phyloP scores from a whole-genome alignment of 2,113 vertebrate species.

The Nerophis ophidion region DNA sequence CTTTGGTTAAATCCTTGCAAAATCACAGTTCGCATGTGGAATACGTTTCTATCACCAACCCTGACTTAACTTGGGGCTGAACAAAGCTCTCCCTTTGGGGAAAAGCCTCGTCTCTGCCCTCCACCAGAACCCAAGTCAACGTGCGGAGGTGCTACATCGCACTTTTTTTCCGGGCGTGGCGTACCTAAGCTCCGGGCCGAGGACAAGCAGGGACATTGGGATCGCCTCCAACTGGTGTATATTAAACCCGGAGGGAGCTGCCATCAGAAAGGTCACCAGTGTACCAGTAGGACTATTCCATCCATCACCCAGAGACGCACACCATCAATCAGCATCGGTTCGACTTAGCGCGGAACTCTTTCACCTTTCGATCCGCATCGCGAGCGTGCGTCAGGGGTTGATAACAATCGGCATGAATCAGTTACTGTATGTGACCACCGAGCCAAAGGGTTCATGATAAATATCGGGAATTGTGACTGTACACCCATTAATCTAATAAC shows the following conservation, averaged over 20 bases:
- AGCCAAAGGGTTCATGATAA: no score
- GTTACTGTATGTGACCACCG: not conserved
- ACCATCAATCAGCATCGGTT: conserved; percentile 41
- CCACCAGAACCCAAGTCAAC: not conserved
- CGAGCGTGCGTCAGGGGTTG: conserved; percentile 3
- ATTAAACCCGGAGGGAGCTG: conserved; percentile 29
- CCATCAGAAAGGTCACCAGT: conserved; percentile 37
- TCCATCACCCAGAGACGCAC: conserved; percentile 30
- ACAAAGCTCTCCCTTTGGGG: not conserved
- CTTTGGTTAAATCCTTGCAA: no score
- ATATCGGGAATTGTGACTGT: no score
- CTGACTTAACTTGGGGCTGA: not conserved
- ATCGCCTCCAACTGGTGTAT: conserved; percentile 17
- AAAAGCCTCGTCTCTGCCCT: not conserved
- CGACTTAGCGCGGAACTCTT: conserved; percentile 24
- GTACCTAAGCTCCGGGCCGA: not conserved
- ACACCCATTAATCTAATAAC: no score
- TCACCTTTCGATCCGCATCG: conserved; percentile 43
- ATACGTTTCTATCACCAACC: not conserved
- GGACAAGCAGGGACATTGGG: not conserved
- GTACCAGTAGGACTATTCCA: conserved; percentile 34
- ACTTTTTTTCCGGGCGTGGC: not conserved
- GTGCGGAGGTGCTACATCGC: not conserved
- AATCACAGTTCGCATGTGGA: no score
- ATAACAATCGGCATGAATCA: conserved; percentile 7